Percentiles rank a stretch among this genome's conserved stretches.
Evolutionary conservation across 2,113 vertebrate genomes (phyloP).

Genomic region (Parotia lawesii): DNA sequence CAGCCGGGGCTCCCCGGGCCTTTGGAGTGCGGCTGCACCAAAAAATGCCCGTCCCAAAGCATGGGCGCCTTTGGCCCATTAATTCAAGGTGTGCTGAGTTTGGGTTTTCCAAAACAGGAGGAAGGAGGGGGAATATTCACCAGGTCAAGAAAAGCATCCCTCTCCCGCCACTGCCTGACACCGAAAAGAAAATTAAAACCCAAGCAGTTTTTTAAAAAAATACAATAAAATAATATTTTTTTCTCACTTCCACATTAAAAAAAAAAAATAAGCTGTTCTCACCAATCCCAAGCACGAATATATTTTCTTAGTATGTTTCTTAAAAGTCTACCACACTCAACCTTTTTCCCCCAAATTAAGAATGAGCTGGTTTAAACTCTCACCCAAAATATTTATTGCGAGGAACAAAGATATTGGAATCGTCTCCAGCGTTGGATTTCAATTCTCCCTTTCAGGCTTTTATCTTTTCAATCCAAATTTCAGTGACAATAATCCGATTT

Average conservation of each 20-base stretch:
- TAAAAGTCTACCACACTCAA: neutral
- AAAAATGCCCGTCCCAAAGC: neutral
- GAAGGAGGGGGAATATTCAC: neutral
- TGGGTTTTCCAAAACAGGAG: neutral
- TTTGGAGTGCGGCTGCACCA: neutral
- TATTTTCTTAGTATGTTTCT: constrained; percentile 6
- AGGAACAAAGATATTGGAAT: constrained; percentile 55
- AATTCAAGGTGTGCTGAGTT: neutral
- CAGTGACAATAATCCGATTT: constrained; percentile 60
- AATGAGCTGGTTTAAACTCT: constrained; percentile 49
- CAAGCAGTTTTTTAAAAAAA: neutral
- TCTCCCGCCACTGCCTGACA: neutral
- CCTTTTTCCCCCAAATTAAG: neutral
- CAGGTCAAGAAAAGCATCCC: neutral
- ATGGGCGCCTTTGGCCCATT: accelerated
- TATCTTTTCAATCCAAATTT: constrained; percentile 62
- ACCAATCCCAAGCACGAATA: neutral
- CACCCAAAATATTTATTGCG: constrained; percentile 53
- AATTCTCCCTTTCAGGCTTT: constrained; percentile 46
- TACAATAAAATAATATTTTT: neutral
- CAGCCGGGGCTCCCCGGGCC: neutral
- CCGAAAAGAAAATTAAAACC: neutral
- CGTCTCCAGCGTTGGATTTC: constrained; percentile 10
- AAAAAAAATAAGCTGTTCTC: neutral
- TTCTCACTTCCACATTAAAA: neutral